Base-by-base conservation (phyloP, 2,797 vertebrate species). In the Periparus ater region DNA sequence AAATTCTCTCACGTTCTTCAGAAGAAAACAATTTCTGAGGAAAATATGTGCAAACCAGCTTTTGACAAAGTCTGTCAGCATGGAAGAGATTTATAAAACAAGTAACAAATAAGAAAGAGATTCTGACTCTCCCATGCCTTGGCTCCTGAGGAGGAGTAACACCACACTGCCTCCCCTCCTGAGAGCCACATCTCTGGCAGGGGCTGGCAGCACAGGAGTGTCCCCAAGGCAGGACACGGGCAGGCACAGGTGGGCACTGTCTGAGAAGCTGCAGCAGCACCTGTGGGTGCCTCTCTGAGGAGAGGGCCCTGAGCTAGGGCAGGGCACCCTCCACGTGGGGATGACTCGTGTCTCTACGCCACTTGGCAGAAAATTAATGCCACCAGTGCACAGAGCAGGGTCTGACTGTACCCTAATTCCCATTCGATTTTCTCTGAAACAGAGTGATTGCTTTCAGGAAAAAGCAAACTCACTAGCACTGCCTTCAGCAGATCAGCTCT, bases 101-200 rank as follows among this genome's bases (percentile, higher is more conserved):
- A 79, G 11, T 16, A 14, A 65, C 5, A 54, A 42, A 6, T 5
- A 44, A 65, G 17, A 53, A 9, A 58, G 17, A 32, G 25, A 30
- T 57, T 34, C 7, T 42, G 32, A 50, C 27, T 61, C 21, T 47
- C 8, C 26, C 4, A 2, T 3, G 8, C 16, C 30, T 54, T 42
- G 72, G 13, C 20, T 70, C 10, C 63, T 51, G 57, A 70, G 34
- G 8, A 36, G 16, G 2, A 36, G 9, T 10, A 16, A 29, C 13
- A 58, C 15, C 6, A 17, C 4, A 3, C 9, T 51, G 29, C 6
- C 32, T 38, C 21, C 29, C 21, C 29, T 26, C 45, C 78, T 40
- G 2, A 2, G n/a, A 86, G 60, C 8, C 3, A 0, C 6, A 3
- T 16, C 40, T 51, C 22, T 15, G 19, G 2, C 0, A 10, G 12